phyloP scores from a whole-genome alignment of 2,888 invertebrate species.

The Sesia apiformis region DNA sequence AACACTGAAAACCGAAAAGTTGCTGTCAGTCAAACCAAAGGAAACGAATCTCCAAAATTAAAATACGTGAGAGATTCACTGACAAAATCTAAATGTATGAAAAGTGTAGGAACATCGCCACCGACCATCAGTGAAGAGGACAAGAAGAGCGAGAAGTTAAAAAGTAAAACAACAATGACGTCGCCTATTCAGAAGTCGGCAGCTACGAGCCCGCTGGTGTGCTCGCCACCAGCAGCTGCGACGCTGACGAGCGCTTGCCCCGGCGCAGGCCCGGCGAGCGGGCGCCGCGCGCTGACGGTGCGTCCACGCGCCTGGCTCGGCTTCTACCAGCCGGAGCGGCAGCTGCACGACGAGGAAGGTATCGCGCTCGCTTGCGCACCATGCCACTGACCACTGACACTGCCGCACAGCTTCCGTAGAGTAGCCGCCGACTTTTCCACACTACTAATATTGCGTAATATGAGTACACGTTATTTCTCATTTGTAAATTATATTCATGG shows the following conservation, averaged over 20 bases:
- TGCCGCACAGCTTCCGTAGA: constrained; percentile 16
- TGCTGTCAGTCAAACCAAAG: too few relatives aligned
- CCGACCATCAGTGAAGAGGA: constrained; percentile 12
- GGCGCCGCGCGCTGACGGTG: constrained; percentile 2
- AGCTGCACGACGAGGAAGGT: constrained; percentile 22
- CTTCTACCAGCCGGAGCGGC: constrained; percentile 2
- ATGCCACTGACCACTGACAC: constrained; percentile 8
- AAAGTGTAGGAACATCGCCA: constrained; percentile 39
- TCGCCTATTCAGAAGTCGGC: constrained; percentile 29
- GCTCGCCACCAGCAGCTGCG: not conserved
- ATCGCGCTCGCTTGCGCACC: constrained; percentile 27
- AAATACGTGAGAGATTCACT: not conserved
- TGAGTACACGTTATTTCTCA: too few relatives aligned
- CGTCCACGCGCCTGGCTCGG: constrained; percentile 5
- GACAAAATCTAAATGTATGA: constrained; percentile 5
- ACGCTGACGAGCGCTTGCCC: not conserved
- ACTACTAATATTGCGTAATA: too few relatives aligned
- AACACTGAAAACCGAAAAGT: not conserved
- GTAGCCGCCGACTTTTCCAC: too few relatives aligned
- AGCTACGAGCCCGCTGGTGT: constrained; percentile 1
- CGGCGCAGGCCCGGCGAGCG: constrained; percentile 2
- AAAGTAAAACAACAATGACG: constrained; percentile 10
- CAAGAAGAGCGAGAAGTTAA: constrained; percentile 6
- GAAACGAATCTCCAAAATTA: not conserved
- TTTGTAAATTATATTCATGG: too few relatives aligned